Evolutionary conservation across 2,797 vertebrate genomes (phyloP), one percentile per base, ranked within the genome.

Genomic region (Gymnothorax reevesii): DNA sequence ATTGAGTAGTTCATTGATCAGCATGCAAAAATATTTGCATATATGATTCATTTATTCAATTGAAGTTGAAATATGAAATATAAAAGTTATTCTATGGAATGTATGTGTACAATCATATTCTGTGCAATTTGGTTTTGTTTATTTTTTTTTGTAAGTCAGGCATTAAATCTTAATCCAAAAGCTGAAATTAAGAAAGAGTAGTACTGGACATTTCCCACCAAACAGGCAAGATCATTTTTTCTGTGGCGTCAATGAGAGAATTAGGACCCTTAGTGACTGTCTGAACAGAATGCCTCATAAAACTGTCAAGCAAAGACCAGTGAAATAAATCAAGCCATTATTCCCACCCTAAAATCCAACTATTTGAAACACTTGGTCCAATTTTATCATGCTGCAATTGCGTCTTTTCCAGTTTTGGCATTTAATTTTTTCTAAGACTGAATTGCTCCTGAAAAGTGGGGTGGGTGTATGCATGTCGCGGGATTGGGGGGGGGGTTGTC

Each of bases 401-500:
- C 84, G 86, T 91, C 83, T 89, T 83, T 86, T 88, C 90, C 85
- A 87, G 89, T 91, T 92, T 92, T 91, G 89, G 88, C 90, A 92
- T 93, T 95, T 95, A 92, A 94, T 95, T 93, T 93, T 87, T 89
- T 93, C 93, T 88, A 85, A 83, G 88, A 90, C 49, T 17, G 91
- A 82, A 90, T 93, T 92, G 89, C 88, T 93, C 90, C 90, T 89
- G 91, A 83, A 90, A 86, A 92, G 90, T 89, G 90, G 90, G 90
- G 64, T 42, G 33, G 83, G 66, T 73, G 57, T 54, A 55, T n/a
- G 57, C 62, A 57, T 42, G 91, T 88, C 89, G 27, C 83, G 86
- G 64, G 55, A 57, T 33, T 82, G 93, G 91, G 87, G 83, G 90
- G 83, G 90, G 91, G 94, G 93, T 94, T 95, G 93, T 89, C 89